Evolutionary conservation across 2,888 invertebrate species (phyloP), one percentile per base, ranked within the genome.

Genomic region (Calephelis perditalis): DNA sequence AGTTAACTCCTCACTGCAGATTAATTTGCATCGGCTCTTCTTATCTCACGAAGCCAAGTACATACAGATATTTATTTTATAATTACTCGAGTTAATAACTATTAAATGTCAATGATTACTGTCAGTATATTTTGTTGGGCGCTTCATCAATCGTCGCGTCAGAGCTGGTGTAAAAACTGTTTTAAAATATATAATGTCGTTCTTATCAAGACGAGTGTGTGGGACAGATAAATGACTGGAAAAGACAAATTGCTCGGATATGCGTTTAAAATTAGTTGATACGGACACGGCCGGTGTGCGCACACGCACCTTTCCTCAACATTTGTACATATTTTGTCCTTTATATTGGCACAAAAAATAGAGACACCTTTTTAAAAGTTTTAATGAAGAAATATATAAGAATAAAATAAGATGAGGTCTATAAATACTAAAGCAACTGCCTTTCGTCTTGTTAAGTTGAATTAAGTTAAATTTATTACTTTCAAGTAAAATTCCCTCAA

Each of bases 241-340:
- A 63, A 61, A 66, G 68, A 70, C 68, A 66, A 68, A 70, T 69
- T 65, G 65, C 60, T 61, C 62, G 57, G 45, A 60, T 57, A 62
- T 59, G 63, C 59, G 56, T 61, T 58, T 65, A 64, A 68, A 70
- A 69, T 68, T 68, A 66, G 61, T 62, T 37, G 61, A 49, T 49
- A 63, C 61, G 43, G 52, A 10, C 35, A 10, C 2, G 59, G 56
- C 67, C 68, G 67, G 66, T 68, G 66, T 61, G 62, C 54, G 60
- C 40, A 47, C 47, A 44, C 55, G 59, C 69, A 69, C 69, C 69
- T 69, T 69, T 68, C 44, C 58, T 47, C 15, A 47, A 59, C 55
- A 56, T 59, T 59, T 59, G 59, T 59, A 15, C 46, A 59, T 52
- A 52, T 52, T 52, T 59, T 55, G 46, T 46, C 59, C 45, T 59